These are phyloP conservation scores for Euclidia mi DNA, from an alignment of 2,888 invertebrate species.

Conservation along the genomic window DNA sequence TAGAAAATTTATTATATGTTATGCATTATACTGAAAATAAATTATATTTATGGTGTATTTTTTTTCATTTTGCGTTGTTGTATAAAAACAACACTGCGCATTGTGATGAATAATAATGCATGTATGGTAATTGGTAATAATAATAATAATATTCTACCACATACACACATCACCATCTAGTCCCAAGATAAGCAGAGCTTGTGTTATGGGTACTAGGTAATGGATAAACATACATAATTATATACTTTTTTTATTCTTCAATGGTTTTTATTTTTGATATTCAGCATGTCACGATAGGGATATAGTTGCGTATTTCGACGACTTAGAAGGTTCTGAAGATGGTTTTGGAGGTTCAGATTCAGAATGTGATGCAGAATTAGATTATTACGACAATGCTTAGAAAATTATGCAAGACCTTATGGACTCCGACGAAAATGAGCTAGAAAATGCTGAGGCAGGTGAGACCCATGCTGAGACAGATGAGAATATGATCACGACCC, in stretches of 20 bases:
- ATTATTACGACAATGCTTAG: slow-evolving; percentile 58
- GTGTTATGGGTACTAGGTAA: too few species aligned
- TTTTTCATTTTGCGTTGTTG: too few species aligned
- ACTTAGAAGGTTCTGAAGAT: slow-evolving; percentile 60
- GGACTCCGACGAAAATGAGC: slow-evolving; percentile 54
- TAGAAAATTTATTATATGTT: too few species aligned
- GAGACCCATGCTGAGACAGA: slow-evolving; percentile 56
- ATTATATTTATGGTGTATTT: too few species aligned
- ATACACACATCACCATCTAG: too few species aligned
- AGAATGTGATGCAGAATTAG: slow-evolving; percentile 58
- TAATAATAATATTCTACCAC: too few species aligned
- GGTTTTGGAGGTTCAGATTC: slow-evolving; percentile 58
- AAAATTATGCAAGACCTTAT: slow-evolving; percentile 56
- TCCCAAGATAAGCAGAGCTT: too few species aligned
- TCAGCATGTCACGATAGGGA: slow-evolving; percentile 58
- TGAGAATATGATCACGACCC: too few species aligned
- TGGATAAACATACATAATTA: too few species aligned
- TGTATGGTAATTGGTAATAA: slow-evolving; percentile 45
- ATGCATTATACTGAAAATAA: too few species aligned
- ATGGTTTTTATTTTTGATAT: slow-evolving; percentile 58
- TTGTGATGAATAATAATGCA: slow-evolving; percentile 56
- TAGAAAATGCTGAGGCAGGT: slow-evolving; percentile 44
- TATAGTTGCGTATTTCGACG: slow-evolving; percentile 60
- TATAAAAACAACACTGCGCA: slow-evolving; percentile 58
- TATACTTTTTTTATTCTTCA: too few species aligned